Base-by-base conservation (phyloP, 1,140 invertebrate species). In the Micrasema longulum region DNA sequence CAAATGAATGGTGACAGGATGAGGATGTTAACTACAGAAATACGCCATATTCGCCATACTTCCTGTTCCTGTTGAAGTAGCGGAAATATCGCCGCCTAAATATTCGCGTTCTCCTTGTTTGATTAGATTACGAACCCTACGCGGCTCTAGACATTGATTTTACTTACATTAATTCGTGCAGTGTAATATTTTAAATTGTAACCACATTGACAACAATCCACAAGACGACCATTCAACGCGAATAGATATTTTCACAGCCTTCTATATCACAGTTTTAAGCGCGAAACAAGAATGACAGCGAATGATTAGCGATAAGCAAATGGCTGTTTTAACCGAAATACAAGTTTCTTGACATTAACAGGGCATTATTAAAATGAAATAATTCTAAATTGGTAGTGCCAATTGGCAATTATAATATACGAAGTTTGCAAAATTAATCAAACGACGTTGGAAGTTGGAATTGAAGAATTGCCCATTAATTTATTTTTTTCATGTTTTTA, bases 21-120 rank as follows among this genome's bases (percentile, higher is more conserved):
- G 41, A 71, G 69, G 69, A 71, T 71, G 69, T 71, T 41, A 45
- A 71, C 26, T 63, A 64, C 48, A 45, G 43, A 31, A 69, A 31
- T 38, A 60, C 69, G 69, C 69, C 69, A 71, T 71, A 45, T 63
- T 62, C 14, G 60, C 69, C 43, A 71, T 60, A 71, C 69, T 71
- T 71, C 69, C 69, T 71, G 69, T 71, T 71, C 69, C 69, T 71
- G 69, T 71, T n/a, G 41, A 47, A 31, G 38, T 12, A 64, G 31
- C 57, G 60, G 41, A 71, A 69, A 60, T 57, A 69, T 57, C 52
- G 35, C 36, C 22, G 66, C 53, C n/a, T 57, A 48, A 43, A 18
- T 43, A 12, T 26, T 22, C 20, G 20, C 38, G 4, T 22, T 55
- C 26, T 53, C 9, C 11, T 36, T 11, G 45, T 53, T 7, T 36